Evolutionary conservation across 2,113 vertebrate genomes (phyloP), one percentile per base, ranked within the genome.

Genomic region (Paramisgurnus dabryanus): DNA sequence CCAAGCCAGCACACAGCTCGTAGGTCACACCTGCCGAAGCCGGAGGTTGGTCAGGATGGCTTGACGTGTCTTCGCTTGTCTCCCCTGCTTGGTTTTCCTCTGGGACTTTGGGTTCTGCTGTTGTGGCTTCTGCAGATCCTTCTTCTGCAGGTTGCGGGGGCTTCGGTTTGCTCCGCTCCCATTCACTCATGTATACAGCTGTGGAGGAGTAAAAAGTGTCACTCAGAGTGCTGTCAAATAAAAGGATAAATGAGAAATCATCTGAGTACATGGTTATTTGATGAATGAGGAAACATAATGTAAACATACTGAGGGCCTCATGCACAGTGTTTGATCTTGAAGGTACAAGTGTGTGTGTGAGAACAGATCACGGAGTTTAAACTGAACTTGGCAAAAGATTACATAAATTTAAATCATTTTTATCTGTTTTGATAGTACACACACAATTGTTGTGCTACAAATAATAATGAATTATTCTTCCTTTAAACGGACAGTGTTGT

Each of bases 121-220:
- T 5, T 7, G 84, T 76, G 0, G 86, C 27, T 0, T 86, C 82
- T 49, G 87, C 83, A 3, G 79, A 27, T 22, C 84, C 89, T 78
- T 89, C 90, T 9, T 76, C 78, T 49, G 87, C 89, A 0, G 72
- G 55, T 67, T 83, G 87, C 77, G 94, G 87, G 12, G 88, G 80
- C 55, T 93, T 85, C 0, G 89, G 91, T 85, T 87, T 93, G 83
- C 22, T 88, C 78, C 89, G 89, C 83, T 95, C 95, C 89, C 94
- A 90, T 89, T 96, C 95, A 0, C 92, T 93, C 89, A 95, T 95
- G 78, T 95, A 98, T 81, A 98, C 95, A 18, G 97, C 97, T 98
- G 82, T n/a, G 41, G 49, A 84, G 3, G 45, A 1, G 6, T 45
- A 67, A 39, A 67, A 85, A 11, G 4, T 40, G 63, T 77, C 75